Evolutionary conservation across 1,140 invertebrate species (phyloP), one percentile per base, ranked within the genome.

Genomic region (Camponotus vicinus): DNA sequence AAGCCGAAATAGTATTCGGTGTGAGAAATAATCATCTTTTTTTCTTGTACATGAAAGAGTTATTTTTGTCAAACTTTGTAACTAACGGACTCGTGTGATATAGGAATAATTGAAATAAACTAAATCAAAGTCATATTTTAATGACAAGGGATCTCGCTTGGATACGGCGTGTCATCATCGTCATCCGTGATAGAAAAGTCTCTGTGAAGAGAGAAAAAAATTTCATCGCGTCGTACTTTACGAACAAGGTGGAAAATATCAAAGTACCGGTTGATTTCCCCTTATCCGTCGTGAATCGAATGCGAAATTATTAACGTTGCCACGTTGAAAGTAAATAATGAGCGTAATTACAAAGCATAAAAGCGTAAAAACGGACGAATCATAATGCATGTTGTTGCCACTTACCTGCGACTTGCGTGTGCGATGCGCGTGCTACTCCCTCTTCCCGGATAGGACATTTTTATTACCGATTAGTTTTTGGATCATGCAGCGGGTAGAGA

Each of bases 401-500:
- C 89, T 90, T 90, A 90, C 89, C 89, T 90, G 80, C 59, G 9
- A 61, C 40, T 27, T 34, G 2, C 13, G 52, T 75, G 15, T 73
- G 11, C 15, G 71, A 21, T 34, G n/a, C 18, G 57, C n/a, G 55
- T 45, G 42, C 69, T 61, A 76, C n/a, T 15, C 73, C 82, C 69
- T 88, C 85, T 66, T 52, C 71, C n/a, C 8, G 27, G 78, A 88
- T 87, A 8, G 76, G 49, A 57, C 90, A 91, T 88, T 86, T 91
- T 91, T 86, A 92, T 91, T 89, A 90, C 90, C 89, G 77, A 93
- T 93, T 93, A 92, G 87, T 92, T 89, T 52, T 89, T 90, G 69
- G 79, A 89, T 93, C 93, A 94, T 94, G 93, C 93, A 94, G 86
- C 87, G 87, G 90, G 86, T 89, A 90, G 86, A 91, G 88, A 86